Base-by-base conservation (phyloP, 2,797 vertebrate species). In the Hippoglossus hippoglossus region DNA sequence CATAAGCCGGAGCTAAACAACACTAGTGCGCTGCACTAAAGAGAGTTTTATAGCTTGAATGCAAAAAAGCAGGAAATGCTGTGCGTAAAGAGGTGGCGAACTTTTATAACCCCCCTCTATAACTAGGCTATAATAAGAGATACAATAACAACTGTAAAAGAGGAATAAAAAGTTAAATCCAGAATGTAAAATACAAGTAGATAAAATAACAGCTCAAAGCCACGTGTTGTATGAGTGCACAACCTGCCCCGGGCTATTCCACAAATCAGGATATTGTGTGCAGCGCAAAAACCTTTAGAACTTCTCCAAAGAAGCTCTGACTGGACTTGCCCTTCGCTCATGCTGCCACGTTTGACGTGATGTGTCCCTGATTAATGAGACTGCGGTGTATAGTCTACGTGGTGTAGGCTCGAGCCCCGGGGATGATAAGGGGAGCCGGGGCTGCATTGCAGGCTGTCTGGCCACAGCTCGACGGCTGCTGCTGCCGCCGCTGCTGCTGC, bases 341-440 rank as follows among this genome's bases (percentile, higher is more conserved):
- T 5, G 73, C 78, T 77, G 67, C 71, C 72, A 55, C 73, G 76
- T 88, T 79, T 82, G 71, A 83, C 63, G 39, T 36, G 64, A 67
- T 71, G 75, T 81, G 71, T 82, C 41, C 57, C 55, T 85, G 89
- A 91, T 89, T 84, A 89, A 92, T 87, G 84, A 66, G 71, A 57
- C 81, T 56, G 65, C 65, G 18, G 44, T 46, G 47, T 10, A 49
- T 49, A 50, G 71, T 81, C 52, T 79, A 61, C 68, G 77, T 59
- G 60, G 80, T 80, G 71, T 76, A 79, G 75, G 54, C 77, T 68
- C 77, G 63, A 89, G 82, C 64, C 80, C 55, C 51, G 76, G 72
- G 83, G 71, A 85, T 83, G 82, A 83, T 91, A 93, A 93, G 94
- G 77, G 88, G 82, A 80, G 76, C 80, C 89, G 80, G 89, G 91